Evolutionary conservation across 1,140 invertebrate genomes (phyloP), one percentile per base, ranked within the genome.

Genomic region (Ectropis grisescens): DNA sequence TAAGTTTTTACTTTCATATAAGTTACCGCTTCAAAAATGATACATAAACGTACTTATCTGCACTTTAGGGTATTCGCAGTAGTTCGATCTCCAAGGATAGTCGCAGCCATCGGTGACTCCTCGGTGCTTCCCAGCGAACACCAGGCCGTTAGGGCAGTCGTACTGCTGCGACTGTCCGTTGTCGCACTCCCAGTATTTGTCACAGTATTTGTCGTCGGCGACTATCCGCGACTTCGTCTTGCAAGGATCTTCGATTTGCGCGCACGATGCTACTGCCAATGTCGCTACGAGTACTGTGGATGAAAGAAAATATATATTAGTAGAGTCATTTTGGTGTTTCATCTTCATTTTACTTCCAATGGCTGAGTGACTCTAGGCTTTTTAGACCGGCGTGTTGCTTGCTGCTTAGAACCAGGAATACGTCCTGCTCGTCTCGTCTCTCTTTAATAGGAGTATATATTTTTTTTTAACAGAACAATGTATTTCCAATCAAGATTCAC

Each of bases 141-240:
- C 93, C 14, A 95, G 74, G 4, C 94, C 94, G 58, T 95, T 96
- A 16, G 94, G 94, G 68, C 94, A 96, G 79, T 95, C 92, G 66
- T 93, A 94, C 16, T 93, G 80, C 41, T 93, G 90, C 0, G 91
- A 88, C 51, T 92, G 89, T 0, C 91, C 91, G 41, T 81, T 83
- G 39, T 84, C 81, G 58, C 93, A 95, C 66, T 94, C 92, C 91
- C 92, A 94, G 59, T 93, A 95, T 45, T 92, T 87, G 74, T 95
- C 93, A 58, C 93, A 95, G 59, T 94, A 93, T 12, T 90, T 91
- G 40, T 87, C 85, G 52, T 95, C 92, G 1, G 85, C 86, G 0
- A 91, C 88, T 0, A 94, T 87, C 15, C 91, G 82, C 0, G 87
- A 82, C 72, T 93, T 93, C 2, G 84, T 85, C 68, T 92, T 88